Evolutionary conservation across 1,140 invertebrate species (phyloP).

Genomic region (Hycleus phaleratus): DNA sequence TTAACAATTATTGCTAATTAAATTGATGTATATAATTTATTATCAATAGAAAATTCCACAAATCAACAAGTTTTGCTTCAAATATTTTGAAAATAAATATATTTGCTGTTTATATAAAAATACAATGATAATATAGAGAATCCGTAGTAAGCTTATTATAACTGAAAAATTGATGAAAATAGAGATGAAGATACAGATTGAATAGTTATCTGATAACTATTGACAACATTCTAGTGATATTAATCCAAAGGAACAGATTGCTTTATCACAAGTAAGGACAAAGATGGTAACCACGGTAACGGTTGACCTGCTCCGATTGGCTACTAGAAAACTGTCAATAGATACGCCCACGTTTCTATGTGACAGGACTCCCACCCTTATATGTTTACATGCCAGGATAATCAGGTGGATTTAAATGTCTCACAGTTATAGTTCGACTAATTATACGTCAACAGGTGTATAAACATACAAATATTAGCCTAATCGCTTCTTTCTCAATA

Average conservation of each 20-base stretch:
- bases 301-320: slow-evolving; percentile 34
- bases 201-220: too few species aligned
- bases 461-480: neutral
- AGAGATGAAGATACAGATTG: too few species aligned
- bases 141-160: too few species aligned
- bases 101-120: too few species aligned
- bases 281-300: slow-evolving; percentile 35
- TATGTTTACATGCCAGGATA: neutral
- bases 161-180: too few species aligned
- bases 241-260: slow-evolving; percentile 11
- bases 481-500: neutral
- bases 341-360: slow-evolving; percentile 28
- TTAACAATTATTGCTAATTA: slow-evolving; percentile 8
- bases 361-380: slow-evolving; percentile 11
- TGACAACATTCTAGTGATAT: too few species aligned
- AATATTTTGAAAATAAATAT: neutral
- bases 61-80: slow-evolving; percentile 1
- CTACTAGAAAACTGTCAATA: slow-evolving; percentile 37
- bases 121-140: too few species aligned
- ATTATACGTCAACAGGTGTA: slow-evolving; percentile 16
- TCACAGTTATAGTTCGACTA: slow-evolving; percentile 1
- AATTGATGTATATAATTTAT: slow-evolving; percentile 1
- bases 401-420: slow-evolving; percentile 4
- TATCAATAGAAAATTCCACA: slow-evolving; percentile 2
- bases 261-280: slow-evolving; percentile 31